Evolutionary conservation across 2,797 vertebrate genomes (phyloP).

Genomic region (Moxostoma hubbsi): DNA sequence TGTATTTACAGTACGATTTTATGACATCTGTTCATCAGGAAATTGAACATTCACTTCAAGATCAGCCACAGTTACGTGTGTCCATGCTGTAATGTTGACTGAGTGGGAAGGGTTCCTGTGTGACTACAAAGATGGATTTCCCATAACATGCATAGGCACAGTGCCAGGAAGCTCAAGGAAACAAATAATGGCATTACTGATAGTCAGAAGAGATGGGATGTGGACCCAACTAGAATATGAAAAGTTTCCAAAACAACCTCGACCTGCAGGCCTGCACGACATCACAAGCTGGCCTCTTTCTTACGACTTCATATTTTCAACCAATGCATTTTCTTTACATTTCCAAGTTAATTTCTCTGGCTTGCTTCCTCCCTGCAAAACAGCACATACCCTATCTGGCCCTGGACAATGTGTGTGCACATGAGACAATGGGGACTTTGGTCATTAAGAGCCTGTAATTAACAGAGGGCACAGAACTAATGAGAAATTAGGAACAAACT

Average conservation of each 20-base stretch:
- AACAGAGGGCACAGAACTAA: background rate
- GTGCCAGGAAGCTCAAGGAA: conserved; percentile 39
- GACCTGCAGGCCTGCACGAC: background rate
- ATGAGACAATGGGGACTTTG: background rate
- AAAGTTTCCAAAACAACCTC: conserved; percentile 49
- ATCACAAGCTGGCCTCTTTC: background rate
- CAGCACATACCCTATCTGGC: background rate
- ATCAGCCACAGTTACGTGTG: background rate
- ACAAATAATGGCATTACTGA: conserved; percentile 40
- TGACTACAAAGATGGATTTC: conserved; percentile 50
- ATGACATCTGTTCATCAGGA: no score
- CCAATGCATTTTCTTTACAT: conserved; percentile 28
- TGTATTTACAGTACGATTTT: background rate
- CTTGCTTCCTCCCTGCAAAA: conserved; percentile 26
- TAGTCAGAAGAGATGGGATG: conserved; percentile 1
- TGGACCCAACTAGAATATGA: background rate
- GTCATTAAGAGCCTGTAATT: no score
- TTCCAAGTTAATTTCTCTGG: conserved; percentile 47
- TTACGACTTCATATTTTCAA: conserved; percentile 12
- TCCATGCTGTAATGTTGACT: background rate
- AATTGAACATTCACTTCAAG: background rate
- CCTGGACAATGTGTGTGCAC: background rate
- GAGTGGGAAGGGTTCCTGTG: conserved; percentile 14
- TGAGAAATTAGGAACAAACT: background rate
- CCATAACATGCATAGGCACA: conserved; percentile 14